Base-by-base conservation (phyloP, 2,797 vertebrate genomes). In the Menidia menidia region DNA sequence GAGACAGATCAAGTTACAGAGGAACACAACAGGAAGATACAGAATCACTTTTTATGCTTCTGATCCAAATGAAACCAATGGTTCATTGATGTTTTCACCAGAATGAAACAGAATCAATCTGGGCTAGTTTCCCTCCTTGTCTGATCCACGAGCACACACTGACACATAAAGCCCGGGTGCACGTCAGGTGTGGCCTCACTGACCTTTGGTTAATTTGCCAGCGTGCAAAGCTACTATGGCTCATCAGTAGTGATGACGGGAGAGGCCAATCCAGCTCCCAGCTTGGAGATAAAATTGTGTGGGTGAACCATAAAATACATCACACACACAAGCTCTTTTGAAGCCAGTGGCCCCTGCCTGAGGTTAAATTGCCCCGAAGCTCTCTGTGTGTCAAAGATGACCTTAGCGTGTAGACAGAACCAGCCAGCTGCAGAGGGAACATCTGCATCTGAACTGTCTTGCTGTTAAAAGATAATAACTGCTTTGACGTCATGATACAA, bases 1-100 rank as follows among this genome's bases (percentile, higher is more conserved):
- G 25, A 25, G 25, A 25, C 25, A 25, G 25, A 25, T 25, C 25
- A 25, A 25, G 25, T 25, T 25, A 25, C 25, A 25, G 25, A 25
- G 25, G 25, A 25, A 1, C 42, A 73, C 50, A 55, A 65, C 55
- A 33, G 4, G 31, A 61, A 33, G 39, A 60, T 63, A 48, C 48
- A 71, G 68, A 72, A 69, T 74, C 60, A 71, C 51, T 72, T 68
- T 68, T 72, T 68, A 74, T 74, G 68, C 63, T 73, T 61, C 66
- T 55, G 68, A 76, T 64, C 67, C 77, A 71, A 85, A 90, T 76
- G 57, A 88, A 85, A 83, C 54, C 54, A 64, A 60, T 77, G 64
- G 62, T 77, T 54, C 63, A 83, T 82, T 78, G 73, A 87, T 80
- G 57, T 83, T 60, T 54, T 59, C 53, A 75, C 15, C 68, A 84